Conservation (phyloP, 2,888 invertebrate genomes). For the Drosophila neotestacea region DNA sequence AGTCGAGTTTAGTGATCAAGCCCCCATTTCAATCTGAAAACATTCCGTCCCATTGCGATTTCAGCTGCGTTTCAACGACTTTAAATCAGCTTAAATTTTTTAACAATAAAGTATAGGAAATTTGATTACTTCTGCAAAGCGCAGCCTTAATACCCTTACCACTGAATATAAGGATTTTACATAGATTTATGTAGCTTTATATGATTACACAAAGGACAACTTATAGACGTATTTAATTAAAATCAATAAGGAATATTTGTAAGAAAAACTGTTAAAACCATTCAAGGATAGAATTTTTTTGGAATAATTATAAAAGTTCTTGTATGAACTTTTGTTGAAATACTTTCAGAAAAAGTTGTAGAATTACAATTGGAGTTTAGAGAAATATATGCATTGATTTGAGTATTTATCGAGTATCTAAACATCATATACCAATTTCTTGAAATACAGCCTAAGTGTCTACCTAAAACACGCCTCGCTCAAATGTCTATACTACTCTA, state of each 20-base stretch:
- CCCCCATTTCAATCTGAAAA: not conserved
- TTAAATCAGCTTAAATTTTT: not conserved
- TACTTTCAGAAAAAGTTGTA: no score
- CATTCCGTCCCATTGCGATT: conserved; percentile 5
- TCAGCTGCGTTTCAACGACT: conserved; percentile 1
- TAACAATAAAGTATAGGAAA: not conserved
- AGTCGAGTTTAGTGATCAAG: conserved; percentile 23
- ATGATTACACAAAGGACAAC: no score
- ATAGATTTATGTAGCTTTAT: no score
- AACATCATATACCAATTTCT: not conserved
- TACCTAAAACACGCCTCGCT: not conserved
- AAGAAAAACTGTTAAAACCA: no score
- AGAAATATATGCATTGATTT: no score
- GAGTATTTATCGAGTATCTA: not conserved
- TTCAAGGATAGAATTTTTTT: no score
- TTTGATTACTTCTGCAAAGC: not conserved
- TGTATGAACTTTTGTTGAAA: no score
- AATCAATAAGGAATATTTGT: no score
- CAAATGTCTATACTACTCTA: not conserved
- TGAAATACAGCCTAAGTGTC: no score
- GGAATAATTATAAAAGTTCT: not conserved
- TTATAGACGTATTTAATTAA: no score
- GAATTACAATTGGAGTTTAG: no score
- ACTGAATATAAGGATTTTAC: no score
- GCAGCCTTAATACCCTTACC: conserved; percentile 12